Evolutionary conservation across 2,113 vertebrate species (phyloP).

Genomic region (Pseudorhombus dupliciocellatus): DNA sequence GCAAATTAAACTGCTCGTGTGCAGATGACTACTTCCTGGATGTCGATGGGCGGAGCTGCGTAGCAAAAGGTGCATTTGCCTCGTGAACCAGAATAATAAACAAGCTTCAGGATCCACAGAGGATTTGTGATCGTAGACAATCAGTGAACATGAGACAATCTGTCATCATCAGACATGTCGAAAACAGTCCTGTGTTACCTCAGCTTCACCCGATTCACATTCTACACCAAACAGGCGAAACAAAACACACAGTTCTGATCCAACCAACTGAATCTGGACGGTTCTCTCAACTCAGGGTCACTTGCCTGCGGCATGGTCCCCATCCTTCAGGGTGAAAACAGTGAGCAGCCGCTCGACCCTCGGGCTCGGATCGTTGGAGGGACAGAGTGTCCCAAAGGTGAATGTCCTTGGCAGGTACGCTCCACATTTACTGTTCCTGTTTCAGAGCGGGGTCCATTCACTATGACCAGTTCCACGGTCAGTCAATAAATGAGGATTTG

Average conservation of each 20-base stretch:
- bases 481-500: no score
- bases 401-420: constrained; percentile 96
- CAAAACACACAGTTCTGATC: not conserved
- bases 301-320: constrained; percentile 91
- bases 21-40: constrained; percentile 72
- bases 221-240: not conserved
- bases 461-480: no score
- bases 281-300: constrained; percentile 74
- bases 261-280: no score
- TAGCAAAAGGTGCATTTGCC: constrained; percentile 47
- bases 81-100: not conserved
- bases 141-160: no score
- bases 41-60: constrained; percentile 59
- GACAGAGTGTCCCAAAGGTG: constrained; percentile 85
- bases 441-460: not conserved
- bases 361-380: constrained; percentile 90
- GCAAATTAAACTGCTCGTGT: constrained; percentile 70
- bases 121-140: no score
- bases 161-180: no score
- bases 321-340: constrained; percentile 63
- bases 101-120: no score
- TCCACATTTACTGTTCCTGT: not conserved
- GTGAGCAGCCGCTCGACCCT: not conserved
- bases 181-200: no score
- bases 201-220: not conserved